Evolutionary conservation across 1,140 invertebrate species (phyloP).

Genomic region (Orchesella cincta): DNA sequence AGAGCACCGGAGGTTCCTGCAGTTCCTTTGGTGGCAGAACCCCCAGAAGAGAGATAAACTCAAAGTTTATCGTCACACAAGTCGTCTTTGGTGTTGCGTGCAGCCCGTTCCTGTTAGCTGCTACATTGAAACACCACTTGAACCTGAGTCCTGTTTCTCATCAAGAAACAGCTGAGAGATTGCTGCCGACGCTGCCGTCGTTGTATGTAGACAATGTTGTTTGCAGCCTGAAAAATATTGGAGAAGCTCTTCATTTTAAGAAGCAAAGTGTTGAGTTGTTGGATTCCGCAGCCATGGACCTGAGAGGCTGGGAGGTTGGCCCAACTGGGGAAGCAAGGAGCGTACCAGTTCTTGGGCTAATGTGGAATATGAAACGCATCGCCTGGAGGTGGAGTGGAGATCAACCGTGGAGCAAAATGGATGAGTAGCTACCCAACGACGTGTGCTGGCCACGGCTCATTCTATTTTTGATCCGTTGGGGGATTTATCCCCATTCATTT

Average conservation of each 20-base stretch:
- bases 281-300: not conserved
- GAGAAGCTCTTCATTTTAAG: not conserved
- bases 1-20: constrained; percentile 34
- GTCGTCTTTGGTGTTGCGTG: not conserved
- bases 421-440: not conserved
- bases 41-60: not conserved
- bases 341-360: not conserved
- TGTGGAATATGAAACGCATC: not conserved
- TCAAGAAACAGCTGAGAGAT: no score
- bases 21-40: constrained; percentile 41
- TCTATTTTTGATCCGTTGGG: not conserved
- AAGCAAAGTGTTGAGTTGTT: not conserved
- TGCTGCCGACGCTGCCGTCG: no score
- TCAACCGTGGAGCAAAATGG: no score
- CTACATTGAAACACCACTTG: not conserved
- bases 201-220: constrained; percentile 18
- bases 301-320: not conserved
- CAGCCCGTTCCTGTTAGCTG: not conserved
- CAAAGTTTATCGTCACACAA: not conserved
- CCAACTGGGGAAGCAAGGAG: not conserved
- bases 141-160: no score
- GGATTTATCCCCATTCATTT: not conserved
- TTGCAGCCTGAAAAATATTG: not conserved
- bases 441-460: not conserved
- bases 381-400: not conserved